Base-by-base conservation (phyloP, 2,797 vertebrate species). In the Anniella stebbinsi region DNA sequence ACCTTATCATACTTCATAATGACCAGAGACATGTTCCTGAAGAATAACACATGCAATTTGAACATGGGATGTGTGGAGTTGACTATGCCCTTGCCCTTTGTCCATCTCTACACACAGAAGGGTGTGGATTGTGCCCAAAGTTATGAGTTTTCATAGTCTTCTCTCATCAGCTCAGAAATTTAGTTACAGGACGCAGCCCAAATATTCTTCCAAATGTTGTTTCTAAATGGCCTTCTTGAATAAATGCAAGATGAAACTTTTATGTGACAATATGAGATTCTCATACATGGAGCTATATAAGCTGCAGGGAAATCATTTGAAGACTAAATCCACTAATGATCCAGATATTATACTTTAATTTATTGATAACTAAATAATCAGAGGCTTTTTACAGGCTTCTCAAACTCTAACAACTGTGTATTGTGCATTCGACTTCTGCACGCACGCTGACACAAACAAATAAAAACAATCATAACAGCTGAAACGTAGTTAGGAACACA, bases 161-260 rank as follows among this genome's bases (percentile, higher is more conserved):
- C 97, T 97, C 94, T 96, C 97, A 98, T 97, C 97, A 97, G 97
- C 97, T 98, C 97, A 97, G 97, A 98, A 98, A 98, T 98, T 97
- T 98, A 97, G 97, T 98, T 98, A 97, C 97, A 98, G 97, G 97
- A 98, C 97, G 97, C 97, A 97, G 97, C 97, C 97, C 97, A 98
- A 97, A 98, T 97, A 98, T 97, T 98, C 97, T 97, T 93, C 98
- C 97, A 97, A 97, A 98, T 97, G 98, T 97, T 97, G 95, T 93
- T 96, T 97, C 96, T 96, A 97, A 98, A 97, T 95, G 96, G 96
- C 97, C 96, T 96, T 93, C 96, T 96, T 96, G 93, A 97, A 97
- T 87, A 97, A 97, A 96, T 92, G 92, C 96, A 96, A 93, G 93
- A 91, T 95, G 94, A 95, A 96, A 95, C 93, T 96, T 97, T 96